Base-by-base conservation (phyloP, 2,888 invertebrate genomes). In the Ectemnius lituratus region DNA sequence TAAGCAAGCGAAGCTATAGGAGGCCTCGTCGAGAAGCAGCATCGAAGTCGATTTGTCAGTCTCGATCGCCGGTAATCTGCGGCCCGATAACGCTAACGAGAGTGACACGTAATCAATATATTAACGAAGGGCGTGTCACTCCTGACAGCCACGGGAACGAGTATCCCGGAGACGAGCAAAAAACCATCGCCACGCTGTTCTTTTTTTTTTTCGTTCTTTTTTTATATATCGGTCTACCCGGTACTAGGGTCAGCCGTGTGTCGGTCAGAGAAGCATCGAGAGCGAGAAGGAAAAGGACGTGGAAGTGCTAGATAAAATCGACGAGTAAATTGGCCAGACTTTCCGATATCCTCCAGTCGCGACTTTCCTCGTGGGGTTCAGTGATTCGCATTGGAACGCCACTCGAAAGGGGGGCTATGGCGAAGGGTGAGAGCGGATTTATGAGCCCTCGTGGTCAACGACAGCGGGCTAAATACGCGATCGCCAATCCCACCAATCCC, bases 31-130 rank as follows among this genome's bases (percentile, higher is more conserved):
- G 18, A 62, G 46, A 46, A 66, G 49, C 52, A 14, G 52, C 52
- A 52, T 16, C 16, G 8, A 62, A 67, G 57, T 66, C 73, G 76
- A 76, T 76, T 71, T 76, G 74, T 76, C 76, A 76, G 58, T 65
- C 68, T 75, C 57, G 75, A 71, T 68, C 63, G 67, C 49, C 76
- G 62, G 28, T 70, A 37, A 62, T 62, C 71, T 71, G 75, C 71
- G 62, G 60, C 13, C 18, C 70, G 76, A 76, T 76, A 76, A 76
- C 78, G 72, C 69, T 74, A 77, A 75, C 78, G 79, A 75, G 75
- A 67, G 49, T 73, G 75, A 75, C 70, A 52, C 67, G 64, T 63
- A 56, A 68, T 79, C 63, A 57, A 69, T 72, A 49, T 13, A 65
- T 63, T 37, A 57, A 65, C 67, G 67, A 65, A 68, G 70, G 66